A percentile compares a stretch with the other conserved stretches of the same genome.
phyloP scores from a whole-genome alignment of 2,797 vertebrate genomes.

The Siniperca obscura region DNA sequence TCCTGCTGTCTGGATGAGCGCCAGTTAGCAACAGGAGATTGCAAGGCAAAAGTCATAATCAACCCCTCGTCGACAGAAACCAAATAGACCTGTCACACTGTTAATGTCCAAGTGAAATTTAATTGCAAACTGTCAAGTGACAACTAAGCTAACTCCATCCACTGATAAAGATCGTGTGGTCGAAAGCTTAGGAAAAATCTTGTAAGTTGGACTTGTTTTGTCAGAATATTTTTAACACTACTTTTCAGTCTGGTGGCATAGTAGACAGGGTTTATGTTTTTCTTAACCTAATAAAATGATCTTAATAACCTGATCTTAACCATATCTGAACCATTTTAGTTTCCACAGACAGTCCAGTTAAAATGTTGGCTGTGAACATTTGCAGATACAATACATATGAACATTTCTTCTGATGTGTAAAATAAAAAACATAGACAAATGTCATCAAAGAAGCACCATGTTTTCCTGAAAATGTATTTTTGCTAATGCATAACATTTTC shows the following conservation, averaged over 20 bases:
- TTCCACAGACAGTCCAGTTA: neutral
- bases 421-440: neutral
- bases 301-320: neutral
- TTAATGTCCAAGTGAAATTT: neutral
- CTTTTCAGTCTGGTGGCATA: neutral
- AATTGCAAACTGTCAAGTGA: neutral
- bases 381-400: neutral
- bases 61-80: constrained; percentile 21
- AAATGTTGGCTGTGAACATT: neutral
- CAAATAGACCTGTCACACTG: neutral
- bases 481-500: neutral
- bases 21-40: constrained; percentile 40
- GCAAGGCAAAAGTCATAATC: constrained; percentile 22
- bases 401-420: neutral
- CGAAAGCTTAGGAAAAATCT: neutral
- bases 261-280: neutral
- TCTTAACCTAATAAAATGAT: neutral
- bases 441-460: neutral
- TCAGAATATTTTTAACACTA: too few relatives aligned
- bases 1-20: constrained; percentile 38
- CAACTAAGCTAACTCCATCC: neutral
- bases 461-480: neutral
- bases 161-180: neutral
- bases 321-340: neutral
- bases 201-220: neutral